Evolutionary conservation across 1,140 invertebrate genomes (phyloP).

Genomic region (Drosophila virilis): DNA sequence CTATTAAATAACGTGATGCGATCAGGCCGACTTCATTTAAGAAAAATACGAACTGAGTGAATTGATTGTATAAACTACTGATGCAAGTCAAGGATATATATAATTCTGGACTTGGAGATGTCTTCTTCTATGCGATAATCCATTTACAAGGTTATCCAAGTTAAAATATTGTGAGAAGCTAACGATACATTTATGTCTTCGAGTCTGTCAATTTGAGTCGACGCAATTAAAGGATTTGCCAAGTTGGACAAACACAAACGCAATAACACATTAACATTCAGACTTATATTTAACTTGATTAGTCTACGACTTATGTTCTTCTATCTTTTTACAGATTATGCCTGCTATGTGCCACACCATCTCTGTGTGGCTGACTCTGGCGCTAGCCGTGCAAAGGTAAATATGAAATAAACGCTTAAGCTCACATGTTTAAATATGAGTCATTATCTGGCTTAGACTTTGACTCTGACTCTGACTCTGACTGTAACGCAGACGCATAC

Average conservation of each 20-base stretch:
- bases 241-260: neutral
- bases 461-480: neutral
- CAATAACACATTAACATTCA: neutral
- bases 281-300: neutral
- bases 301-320: slow-evolving; percentile 10
- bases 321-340: slow-evolving; percentile 85
- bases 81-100: no score
- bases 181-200: no score
- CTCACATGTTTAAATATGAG: slow-evolving; percentile 1
- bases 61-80: no score
- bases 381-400: slow-evolving; percentile 92
- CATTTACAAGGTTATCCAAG: no score
- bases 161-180: no score
- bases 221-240: no score
- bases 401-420: slow-evolving; percentile 51
- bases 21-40: no score
- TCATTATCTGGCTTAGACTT: neutral
- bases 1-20: no score
- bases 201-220: no score
- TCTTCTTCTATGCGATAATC: no score
- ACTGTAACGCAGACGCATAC: neutral
- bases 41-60: no score
- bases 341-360: slow-evolving; percentile 96
- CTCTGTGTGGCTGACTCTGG: slow-evolving; percentile 95
- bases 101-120: no score